phyloP scores from a whole-genome alignment of 1,140 invertebrate species.

The Philopotamus ludificatus region DNA sequence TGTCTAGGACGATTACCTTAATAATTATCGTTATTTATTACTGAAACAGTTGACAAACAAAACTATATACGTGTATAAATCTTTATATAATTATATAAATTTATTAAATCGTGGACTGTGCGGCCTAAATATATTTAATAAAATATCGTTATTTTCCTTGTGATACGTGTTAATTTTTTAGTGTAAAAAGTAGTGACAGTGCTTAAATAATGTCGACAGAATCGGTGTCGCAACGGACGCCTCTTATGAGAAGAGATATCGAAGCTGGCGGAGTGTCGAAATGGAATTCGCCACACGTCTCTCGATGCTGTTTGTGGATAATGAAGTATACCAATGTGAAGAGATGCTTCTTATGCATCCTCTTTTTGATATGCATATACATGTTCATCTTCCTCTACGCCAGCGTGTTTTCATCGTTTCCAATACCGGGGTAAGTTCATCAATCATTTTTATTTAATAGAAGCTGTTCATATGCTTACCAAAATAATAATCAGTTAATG shows the following conservation, averaged over 20 bases:
- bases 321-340: slow-evolving; percentile 69
- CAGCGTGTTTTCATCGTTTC: slow-evolving; percentile 68
- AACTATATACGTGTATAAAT: background rate
- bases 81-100: background rate
- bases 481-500: too few relatives aligned
- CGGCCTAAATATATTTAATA: background rate
- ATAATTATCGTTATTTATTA: too few relatives aligned
- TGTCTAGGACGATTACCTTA: too few relatives aligned
- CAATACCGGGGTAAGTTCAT: slow-evolving; percentile 69
- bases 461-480: too few relatives aligned
- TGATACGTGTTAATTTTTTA: slow-evolving; percentile 49
- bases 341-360: slow-evolving; percentile 66
- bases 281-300: slow-evolving; percentile 43
- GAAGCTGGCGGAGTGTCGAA: background rate
- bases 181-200: too few relatives aligned
- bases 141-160: too few relatives aligned
- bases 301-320: slow-evolving; percentile 59
- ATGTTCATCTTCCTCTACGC: slow-evolving; percentile 77
- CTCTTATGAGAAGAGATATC: slow-evolving; percentile 46
- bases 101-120: background rate
- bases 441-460: background rate
- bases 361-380: slow-evolving; percentile 66
- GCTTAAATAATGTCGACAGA: slow-evolving; percentile 43
- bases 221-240: slow-evolving; percentile 46
- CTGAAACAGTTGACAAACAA: too few relatives aligned